phyloP scores from a whole-genome alignment of 2,888 invertebrate species.

The Opisthograptis luteolata region DNA sequence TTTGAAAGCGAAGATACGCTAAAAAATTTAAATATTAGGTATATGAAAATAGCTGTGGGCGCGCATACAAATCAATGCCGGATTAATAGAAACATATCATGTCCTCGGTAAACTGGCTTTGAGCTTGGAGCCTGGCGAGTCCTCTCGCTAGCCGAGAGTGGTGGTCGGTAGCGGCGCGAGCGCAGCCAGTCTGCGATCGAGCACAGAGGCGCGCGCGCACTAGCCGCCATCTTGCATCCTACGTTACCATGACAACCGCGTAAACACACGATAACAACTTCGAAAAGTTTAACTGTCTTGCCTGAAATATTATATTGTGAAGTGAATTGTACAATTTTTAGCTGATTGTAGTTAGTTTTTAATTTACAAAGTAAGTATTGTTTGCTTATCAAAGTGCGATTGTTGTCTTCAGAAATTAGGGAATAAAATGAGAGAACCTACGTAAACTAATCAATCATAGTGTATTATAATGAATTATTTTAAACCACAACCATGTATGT shows the following conservation, averaged over 20 bases:
- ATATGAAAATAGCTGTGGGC: constrained; percentile 38
- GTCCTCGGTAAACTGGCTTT: constrained; percentile 80
- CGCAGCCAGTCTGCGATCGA: constrained; percentile 75
- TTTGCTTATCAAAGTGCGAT: background rate
- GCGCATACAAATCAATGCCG: constrained; percentile 52
- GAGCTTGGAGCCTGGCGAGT: constrained; percentile 58
- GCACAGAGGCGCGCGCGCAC: constrained; percentile 75
- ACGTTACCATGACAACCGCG: constrained; percentile 80
- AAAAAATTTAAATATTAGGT: constrained; percentile 34
- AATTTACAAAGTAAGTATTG: constrained; percentile 37
- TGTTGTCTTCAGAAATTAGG: no score
- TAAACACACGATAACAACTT: constrained; percentile 47
- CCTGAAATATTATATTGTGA: constrained; percentile 19
- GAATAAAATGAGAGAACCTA: no score
- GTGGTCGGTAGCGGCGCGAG: no score
- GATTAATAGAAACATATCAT: constrained; percentile 61
- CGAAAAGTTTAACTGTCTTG: constrained; percentile 22
- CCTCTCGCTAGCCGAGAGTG: constrained; percentile 79
- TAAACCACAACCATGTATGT: no score
- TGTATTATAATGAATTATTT: no score
- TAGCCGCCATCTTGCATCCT: constrained; percentile 70
- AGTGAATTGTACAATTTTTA: constrained; percentile 14
- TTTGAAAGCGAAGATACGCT: constrained; percentile 23
- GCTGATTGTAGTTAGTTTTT: constrained; percentile 27
- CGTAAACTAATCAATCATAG: no score